Evolutionary conservation across 1,140 invertebrate species (phyloP).

Genomic region (Scylla paramamosain): DNA sequence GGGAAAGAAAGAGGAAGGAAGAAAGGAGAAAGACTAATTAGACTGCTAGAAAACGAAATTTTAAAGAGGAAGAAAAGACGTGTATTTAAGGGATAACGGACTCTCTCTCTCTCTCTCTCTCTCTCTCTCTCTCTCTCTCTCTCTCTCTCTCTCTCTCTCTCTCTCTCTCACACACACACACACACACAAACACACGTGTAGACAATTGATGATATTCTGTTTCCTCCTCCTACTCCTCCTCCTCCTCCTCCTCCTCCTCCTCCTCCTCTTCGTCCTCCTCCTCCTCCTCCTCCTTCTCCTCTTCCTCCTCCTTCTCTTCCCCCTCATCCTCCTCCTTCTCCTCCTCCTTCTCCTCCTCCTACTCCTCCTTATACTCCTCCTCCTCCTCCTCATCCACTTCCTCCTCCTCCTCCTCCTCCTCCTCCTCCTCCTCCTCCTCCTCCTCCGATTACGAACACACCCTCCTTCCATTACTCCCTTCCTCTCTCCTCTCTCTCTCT

Average conservation of each 20-base stretch:
- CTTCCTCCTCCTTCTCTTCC: too few species aligned
- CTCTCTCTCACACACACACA: too few species aligned
- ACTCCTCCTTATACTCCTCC: not conserved
- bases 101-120: not conserved
- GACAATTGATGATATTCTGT: not conserved
- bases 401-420: not conserved
- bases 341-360: not conserved
- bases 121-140: constrained; percentile 6
- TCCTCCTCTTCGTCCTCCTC: too few species aligned
- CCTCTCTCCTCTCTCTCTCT: not conserved
- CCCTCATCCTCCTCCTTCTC: not conserved
- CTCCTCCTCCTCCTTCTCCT: too few species aligned
- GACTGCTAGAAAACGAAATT: not conserved
- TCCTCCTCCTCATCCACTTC: not conserved
- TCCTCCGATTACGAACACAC: not conserved
- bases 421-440: not conserved
- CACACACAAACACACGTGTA: not conserved
- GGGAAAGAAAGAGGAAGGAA: not conserved
- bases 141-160: constrained; percentile 34
- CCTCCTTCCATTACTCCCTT: not conserved
- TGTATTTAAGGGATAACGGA: too few species aligned
- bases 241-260: too few species aligned
- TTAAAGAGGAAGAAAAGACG: too few species aligned
- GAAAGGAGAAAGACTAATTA: not conserved
- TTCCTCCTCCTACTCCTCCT: too few species aligned